Evolutionary conservation across 30 jellyfish, hydroid and myxozoan genomes (phyloP), one percentile per base, ranked within the genome.

Genomic region (Haliclystus octoradiatus): DNA sequence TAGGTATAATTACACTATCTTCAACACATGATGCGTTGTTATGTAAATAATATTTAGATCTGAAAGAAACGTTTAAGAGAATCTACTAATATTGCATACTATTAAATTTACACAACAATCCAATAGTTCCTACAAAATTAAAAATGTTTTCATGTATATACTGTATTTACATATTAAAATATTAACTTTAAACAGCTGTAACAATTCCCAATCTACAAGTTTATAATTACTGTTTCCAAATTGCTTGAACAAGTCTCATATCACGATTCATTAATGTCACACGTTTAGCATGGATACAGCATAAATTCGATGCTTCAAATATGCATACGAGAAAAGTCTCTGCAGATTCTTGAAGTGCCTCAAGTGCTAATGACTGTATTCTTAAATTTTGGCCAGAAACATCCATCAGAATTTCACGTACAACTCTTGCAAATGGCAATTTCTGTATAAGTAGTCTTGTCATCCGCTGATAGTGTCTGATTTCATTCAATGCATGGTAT

Each of bases 341-440:
- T 4, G 69, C 23, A 15, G 69, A 27, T 25, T 57, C 69, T 12
- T 57, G 69, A 4, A 57, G 69, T 9, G 69, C 69, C 7, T 15
- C 24, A 4, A 57, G 23, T 12, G 69, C 69, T 15, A 57, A 12
- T 5, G 12, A 9, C 4, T 57, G 13, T 14, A 9, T 15, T 25
- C 69, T 57, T 57, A 57, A 25, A 4, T 25, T 22, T 4, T 9
- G 13, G 7, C 7, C 7, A 4, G 35, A 57, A 9, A 57, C 26
- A 57, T 57, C 69, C 23, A 9, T 57, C 7, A 25, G 46, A 12
- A 57, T 35, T 4, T 57, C 69, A 15, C 69, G 22, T 4, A 57
- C 69, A 57, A 57, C 46, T 4, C 69, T 27, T 15, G 69, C 24
- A 57, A 57, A 57, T 57, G 69, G 34, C 34, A 25, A 15, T 22